Evolutionary conservation across 2,113 vertebrate genomes (phyloP).

Genomic region (Apteryx owenii): DNA sequence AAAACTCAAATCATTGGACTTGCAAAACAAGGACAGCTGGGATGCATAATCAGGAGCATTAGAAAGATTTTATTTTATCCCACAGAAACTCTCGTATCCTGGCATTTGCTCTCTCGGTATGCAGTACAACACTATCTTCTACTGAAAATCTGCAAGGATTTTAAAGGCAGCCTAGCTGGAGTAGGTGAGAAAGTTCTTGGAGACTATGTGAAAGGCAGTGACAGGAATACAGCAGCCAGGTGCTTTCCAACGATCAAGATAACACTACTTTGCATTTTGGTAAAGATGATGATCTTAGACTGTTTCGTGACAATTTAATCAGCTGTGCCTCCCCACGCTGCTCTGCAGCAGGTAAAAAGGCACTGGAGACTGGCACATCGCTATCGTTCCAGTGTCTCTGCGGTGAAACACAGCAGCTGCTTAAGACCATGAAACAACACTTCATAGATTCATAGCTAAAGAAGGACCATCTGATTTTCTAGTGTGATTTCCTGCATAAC

Average conservation of each 20-base stretch:
- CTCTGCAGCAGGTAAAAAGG: not conserved
- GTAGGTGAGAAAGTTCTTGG: not conserved
- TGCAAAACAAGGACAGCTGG: constrained; percentile 69
- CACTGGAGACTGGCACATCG: not conserved
- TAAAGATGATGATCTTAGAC: not conserved
- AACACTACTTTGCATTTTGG: not conserved
- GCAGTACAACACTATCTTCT: not conserved
- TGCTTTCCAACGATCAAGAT: not conserved
- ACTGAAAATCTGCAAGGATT: not conserved
- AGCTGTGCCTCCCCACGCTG: not conserved
- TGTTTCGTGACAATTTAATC: not conserved
- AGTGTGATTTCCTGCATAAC: not conserved
- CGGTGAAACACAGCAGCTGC: not conserved
- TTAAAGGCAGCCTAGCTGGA: not conserved
- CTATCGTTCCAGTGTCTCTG: not conserved
- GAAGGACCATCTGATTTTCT: not conserved
- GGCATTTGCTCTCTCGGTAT: not conserved
- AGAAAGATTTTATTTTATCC: constrained; percentile 16
- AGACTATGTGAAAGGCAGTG: not conserved
- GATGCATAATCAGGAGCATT: constrained; percentile 62
- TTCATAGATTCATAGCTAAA: not conserved
- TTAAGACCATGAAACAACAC: not conserved
- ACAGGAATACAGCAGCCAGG: not conserved
- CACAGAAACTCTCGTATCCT: not conserved
- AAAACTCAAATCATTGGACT: constrained; percentile 49